phyloP scores from a whole-genome alignment of 2,797 vertebrate species.

The Pteropus rufus region DNA sequence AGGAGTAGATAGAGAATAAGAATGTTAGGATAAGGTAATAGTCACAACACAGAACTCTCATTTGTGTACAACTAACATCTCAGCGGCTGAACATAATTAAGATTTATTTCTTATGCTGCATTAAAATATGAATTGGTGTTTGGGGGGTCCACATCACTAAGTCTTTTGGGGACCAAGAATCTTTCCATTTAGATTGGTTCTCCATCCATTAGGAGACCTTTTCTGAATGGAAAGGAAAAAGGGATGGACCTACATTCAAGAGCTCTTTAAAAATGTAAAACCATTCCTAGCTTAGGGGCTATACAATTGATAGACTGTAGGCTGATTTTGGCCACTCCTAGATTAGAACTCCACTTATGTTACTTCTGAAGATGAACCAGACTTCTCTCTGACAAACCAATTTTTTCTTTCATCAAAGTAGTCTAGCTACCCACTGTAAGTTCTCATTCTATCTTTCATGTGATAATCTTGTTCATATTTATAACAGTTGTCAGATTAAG shows the following conservation, averaged over 20 bases:
- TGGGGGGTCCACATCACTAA: neutral
- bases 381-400: neutral
- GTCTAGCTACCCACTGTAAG: neutral
- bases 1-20: neutral
- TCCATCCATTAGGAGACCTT: neutral
- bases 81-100: neutral
- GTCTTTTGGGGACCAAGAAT: neutral
- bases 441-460: neutral
- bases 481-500: constrained; percentile 24
- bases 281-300: neutral
- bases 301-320: too few relatives aligned
- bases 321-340: neutral
- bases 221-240: neutral
- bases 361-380: neutral
- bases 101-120: neutral
- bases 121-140: neutral
- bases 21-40: neutral
- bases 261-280: neutral
- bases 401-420: neutral
- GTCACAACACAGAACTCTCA: neutral
- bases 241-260: neutral
- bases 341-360: neutral
- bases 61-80: neutral
- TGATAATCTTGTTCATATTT: constrained; percentile 40
- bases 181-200: neutral